Percentiles rank a stretch among this genome's conserved stretches.
phyloP scores from a whole-genome alignment of 2,888 invertebrate species.

The Marasmarcha lunaedactyla region DNA sequence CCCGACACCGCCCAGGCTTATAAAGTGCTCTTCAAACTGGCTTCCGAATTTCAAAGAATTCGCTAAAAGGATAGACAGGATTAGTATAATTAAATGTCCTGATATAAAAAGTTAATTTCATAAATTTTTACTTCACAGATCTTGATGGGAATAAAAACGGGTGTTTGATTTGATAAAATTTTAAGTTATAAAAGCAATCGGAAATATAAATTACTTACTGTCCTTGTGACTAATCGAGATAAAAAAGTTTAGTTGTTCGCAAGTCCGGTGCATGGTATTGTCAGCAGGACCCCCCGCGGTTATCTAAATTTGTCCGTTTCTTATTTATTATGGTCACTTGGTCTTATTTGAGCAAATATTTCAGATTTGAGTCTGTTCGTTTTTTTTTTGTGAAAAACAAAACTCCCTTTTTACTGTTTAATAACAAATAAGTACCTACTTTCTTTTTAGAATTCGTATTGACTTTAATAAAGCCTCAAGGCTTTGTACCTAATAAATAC shows the following conservation, averaged over 20 bases:
- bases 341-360: slow-evolving; percentile 7
- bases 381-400: too few relatives aligned
- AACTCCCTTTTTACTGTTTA: too few relatives aligned
- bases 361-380: background rate
- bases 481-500: too few relatives aligned
- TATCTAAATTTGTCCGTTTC: slow-evolving; percentile 39
- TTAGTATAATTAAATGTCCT: slow-evolving; percentile 45
- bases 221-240: slow-evolving; percentile 22
- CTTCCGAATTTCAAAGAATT: slow-evolving; percentile 63
- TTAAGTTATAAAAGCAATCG: too few relatives aligned
- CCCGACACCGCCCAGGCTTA: slow-evolving; percentile 35
- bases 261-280: slow-evolving; percentile 37
- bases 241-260: slow-evolving; percentile 20
- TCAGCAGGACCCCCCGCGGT: slow-evolving; percentile 43
- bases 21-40: slow-evolving; percentile 38
- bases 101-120: slow-evolving; percentile 2
- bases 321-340: slow-evolving; percentile 28
- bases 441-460: too few relatives aligned
- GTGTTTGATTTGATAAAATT: background rate
- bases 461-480: too few relatives aligned
- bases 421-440: too few relatives aligned
- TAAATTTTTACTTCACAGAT: background rate
- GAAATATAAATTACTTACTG: slow-evolving; percentile 22
- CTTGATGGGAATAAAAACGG: background rate
- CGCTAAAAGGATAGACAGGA: slow-evolving; percentile 35